Evolutionary conservation across 2,888 invertebrate species (phyloP).

Genomic region (Agrochola macilenta): DNA sequence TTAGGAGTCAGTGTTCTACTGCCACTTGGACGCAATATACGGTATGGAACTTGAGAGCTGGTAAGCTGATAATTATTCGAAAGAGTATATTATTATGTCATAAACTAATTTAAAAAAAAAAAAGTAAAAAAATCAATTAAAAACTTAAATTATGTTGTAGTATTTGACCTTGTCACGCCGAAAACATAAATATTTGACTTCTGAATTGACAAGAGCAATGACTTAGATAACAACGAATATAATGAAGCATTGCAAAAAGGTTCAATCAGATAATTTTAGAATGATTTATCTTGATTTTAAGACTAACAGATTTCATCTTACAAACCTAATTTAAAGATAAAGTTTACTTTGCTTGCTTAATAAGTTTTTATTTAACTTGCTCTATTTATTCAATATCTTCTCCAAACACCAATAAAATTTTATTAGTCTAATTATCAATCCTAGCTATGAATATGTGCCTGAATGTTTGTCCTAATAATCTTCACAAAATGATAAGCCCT

Average conservation of each 20-base stretch:
- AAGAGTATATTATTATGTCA: no score
- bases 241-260: not conserved
- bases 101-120: no score
- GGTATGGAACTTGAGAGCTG: no score
- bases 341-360: no score
- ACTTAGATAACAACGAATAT: not conserved
- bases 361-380: not conserved
- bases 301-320: not conserved
- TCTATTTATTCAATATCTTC: not conserved
- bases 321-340: not conserved
- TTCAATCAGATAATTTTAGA: not conserved
- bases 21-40: no score
- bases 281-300: not conserved
- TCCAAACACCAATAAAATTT: no score
- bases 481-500: slow-evolving; percentile 18
- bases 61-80: no score
- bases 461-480: no score
- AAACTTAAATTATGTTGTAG: no score
- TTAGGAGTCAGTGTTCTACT: no score
- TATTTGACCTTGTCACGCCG: not conserved
- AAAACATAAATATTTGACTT: not conserved
- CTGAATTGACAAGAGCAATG: not conserved
- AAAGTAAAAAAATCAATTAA: no score
- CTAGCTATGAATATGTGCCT: not conserved
- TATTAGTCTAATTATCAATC: not conserved